These are phyloP conservation scores for Hermaeophaga mercurialis DNA, from an alignment of 2,888 invertebrate species.

Conservation along the genomic window DNA sequence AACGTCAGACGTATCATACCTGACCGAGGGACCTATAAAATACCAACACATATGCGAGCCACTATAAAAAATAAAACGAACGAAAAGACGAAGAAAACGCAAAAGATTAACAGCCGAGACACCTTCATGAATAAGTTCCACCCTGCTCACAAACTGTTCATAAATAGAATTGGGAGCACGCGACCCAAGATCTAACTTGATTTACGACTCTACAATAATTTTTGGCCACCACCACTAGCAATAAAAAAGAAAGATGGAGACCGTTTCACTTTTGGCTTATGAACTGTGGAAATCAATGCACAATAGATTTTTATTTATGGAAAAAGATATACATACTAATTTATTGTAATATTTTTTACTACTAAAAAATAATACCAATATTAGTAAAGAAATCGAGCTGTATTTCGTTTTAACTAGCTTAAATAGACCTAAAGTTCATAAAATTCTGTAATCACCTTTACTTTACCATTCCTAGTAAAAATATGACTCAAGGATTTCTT, in stretches of 20 bases:
- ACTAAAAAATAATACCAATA: no score
- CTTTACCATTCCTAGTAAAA: no score
- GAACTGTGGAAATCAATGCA: background rate
- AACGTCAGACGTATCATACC: no score
- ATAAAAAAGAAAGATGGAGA: constrained; percentile 11
- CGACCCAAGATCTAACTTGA: constrained; percentile 24
- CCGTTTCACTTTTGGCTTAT: background rate
- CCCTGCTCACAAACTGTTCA: constrained; percentile 23
- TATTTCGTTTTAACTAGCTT: no score
- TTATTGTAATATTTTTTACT: no score
- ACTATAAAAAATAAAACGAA: constrained; percentile 13
- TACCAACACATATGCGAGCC: constrained; percentile 9
- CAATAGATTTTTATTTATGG: no score
- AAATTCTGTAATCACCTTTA: no score
- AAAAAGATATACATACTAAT: no score
- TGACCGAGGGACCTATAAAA: no score
- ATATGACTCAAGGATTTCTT: no score
- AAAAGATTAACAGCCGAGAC: constrained; percentile 21
- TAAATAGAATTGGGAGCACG: constrained; percentile 25
- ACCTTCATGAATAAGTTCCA: constrained; percentile 23
- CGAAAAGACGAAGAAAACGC: constrained; percentile 5
- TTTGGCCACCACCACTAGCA: constrained; percentile 18
- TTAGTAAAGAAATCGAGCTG: no score
- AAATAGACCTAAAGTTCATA: no score
- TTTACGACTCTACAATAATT: constrained; percentile 21